These are phyloP conservation scores for Drosophila limbata DNA, from an alignment of 2,888 invertebrate species.

Conservation along the genomic window DNA sequence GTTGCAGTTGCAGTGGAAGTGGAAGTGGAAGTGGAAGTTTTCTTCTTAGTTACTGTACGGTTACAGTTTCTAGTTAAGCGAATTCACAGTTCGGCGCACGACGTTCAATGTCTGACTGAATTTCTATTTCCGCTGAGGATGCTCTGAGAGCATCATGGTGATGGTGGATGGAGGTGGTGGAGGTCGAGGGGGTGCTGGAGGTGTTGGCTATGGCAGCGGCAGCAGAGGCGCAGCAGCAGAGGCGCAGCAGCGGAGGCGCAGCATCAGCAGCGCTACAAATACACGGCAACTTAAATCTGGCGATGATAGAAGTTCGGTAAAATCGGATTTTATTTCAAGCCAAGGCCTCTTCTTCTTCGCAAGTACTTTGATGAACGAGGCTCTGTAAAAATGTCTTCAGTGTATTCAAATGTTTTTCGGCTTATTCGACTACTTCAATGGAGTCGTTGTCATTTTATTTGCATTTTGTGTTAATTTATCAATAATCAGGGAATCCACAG, in stretches of 20 bases:
- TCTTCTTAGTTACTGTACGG: neutral
- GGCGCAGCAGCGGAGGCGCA: neutral
- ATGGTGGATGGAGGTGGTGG: slow-evolving; percentile 16
- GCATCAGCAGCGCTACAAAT: slow-evolving; percentile 21
- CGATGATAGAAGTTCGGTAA: too few species aligned
- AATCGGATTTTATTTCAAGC: too few species aligned
- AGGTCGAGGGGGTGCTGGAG: slow-evolving; percentile 11
- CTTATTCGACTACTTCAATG: too few species aligned
- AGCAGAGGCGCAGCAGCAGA: slow-evolving; percentile 5
- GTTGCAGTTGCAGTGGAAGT: neutral
- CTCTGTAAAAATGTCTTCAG: too few species aligned
- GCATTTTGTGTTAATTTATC: too few species aligned
- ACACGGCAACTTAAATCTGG: too few species aligned
- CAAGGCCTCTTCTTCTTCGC: too few species aligned
- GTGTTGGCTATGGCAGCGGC: slow-evolving; percentile 11
- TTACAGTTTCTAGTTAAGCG: slow-evolving; percentile 28
- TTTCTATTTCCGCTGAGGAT: slow-evolving; percentile 70
- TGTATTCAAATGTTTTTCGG: too few species aligned
- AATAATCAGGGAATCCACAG: too few species aligned
- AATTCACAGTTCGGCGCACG: slow-evolving; percentile 60
- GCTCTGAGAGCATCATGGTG: slow-evolving; percentile 48
- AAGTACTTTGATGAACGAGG: too few species aligned
- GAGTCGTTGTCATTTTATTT: too few species aligned
- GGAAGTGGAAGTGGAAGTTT: neutral
- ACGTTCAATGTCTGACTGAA: slow-evolving; percentile 73